phyloP scores from a whole-genome alignment of 2,113 vertebrate species.

The Dromiciops gliroides region DNA sequence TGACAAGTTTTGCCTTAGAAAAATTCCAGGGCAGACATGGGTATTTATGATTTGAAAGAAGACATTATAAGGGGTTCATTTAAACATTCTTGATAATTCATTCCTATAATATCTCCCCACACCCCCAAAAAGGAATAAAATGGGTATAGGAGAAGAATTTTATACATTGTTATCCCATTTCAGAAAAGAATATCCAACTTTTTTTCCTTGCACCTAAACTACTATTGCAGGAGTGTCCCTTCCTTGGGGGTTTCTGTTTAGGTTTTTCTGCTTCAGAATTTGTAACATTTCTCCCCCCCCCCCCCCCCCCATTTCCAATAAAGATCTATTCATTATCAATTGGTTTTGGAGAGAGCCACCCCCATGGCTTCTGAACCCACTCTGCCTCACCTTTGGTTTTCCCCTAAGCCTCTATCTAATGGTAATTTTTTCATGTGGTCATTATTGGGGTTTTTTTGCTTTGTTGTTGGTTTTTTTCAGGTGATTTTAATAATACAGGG shows the following conservation, averaged over 20 bases:
- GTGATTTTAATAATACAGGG: conserved; percentile 79
- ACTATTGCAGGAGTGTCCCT: neutral
- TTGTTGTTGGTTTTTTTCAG: conserved; percentile 70
- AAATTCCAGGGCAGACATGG: neutral
- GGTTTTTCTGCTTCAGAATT: conserved; percentile 10
- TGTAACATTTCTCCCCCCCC: neutral
- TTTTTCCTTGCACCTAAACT: neutral
- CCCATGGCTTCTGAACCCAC: neutral
- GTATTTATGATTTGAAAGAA: neutral
- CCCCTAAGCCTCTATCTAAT: neutral
- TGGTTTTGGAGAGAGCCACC: neutral
- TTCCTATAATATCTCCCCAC: neutral
- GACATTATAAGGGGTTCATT: neutral
- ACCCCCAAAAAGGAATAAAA: neutral
- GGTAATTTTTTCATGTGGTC: conserved; percentile 36
- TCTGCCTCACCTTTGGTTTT: neutral
- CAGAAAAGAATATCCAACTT: neutral
- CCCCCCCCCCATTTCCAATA: neutral
- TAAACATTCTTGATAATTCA: neutral
- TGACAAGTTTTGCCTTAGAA: neutral
- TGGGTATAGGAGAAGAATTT: neutral
- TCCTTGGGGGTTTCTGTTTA: neutral
- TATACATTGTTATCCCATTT: neutral
- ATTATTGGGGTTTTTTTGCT: conserved; percentile 61
- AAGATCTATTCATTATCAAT: neutral